Base-by-base conservation (phyloP, 2,797 vertebrate species). In the Mionectes olivaceus region DNA sequence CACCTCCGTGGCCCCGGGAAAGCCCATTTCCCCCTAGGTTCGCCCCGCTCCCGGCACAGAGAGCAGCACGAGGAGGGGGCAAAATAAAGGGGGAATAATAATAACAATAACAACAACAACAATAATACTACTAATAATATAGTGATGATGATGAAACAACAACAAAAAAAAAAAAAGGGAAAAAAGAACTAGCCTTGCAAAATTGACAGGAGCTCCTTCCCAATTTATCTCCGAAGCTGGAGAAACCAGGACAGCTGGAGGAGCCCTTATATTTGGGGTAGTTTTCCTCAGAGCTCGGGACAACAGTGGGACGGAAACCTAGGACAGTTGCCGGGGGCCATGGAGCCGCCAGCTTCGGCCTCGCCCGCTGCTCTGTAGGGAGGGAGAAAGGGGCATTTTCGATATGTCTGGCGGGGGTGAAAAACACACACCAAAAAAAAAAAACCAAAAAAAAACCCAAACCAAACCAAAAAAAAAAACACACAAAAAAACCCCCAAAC, bases 401-500 rank as follows among this genome's bases (percentile, higher is more conserved):
- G 11, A 44, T 80, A 32, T 4, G 9, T 43, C 10, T 43, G 6
- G 2, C 16, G 30, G 7, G 7, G 3, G 16, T 39, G 7, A 33
- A 63, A 53, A 43, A n/a, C 32, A 10, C 11, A n/a, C 44, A 16
- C 3, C 2, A 24, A 3, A 1, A 2, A 49, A 35, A 21, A 37
- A 6, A 15, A n/a, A n/a, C n/a, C 4, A 37, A 19, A 55, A 37
- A 7, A 37, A 63, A 0, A 5, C 5, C 9, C 10, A 10, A 56
- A 65, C 19, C 30, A 41, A 74, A 43, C 32, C 35, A 24, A 30
- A 8, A 24, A 39, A 39, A 39, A n/a, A n/a, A n/a, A n/a, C n/a
- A n/a, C n/a, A n/a, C n/a, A n/a, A n/a, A n/a, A n/a, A n/a, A n/a
- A n/a, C n/a, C n/a, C n/a, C n/a, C n/a, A n/a, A n/a, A n/a, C n/a